Conservation (phyloP, 2,888 invertebrate genomes). For the Odontocolon sp. region DNA sequence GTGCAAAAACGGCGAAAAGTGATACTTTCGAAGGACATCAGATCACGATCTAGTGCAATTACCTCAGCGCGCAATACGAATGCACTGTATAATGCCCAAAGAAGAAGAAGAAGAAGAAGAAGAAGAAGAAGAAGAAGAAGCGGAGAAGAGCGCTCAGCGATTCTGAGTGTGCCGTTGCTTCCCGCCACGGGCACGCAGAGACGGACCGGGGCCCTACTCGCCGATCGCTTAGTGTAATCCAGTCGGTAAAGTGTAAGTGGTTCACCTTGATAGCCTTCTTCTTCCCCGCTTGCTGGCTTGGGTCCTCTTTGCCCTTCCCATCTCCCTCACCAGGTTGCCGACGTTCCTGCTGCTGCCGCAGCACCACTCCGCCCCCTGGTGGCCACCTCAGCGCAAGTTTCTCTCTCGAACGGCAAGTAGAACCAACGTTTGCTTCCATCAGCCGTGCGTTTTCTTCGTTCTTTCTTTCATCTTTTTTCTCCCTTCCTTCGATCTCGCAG, state of each 20-base stretch:
- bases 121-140: neutral
- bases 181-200: conserved; percentile 1
- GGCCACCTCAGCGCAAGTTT: conserved; percentile 51
- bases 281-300: conserved; percentile 60
- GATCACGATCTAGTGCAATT: conserved; percentile 16
- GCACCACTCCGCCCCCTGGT: conserved; percentile 51
- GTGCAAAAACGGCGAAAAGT: too few species aligned
- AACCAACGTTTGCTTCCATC: conserved; percentile 53
- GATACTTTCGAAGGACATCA: neutral
- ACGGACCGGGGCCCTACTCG: conserved; percentile 62
- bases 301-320: conserved; percentile 31
- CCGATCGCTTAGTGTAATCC: conserved; percentile 79
- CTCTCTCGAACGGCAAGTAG: conserved; percentile 18
- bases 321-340: conserved; percentile 7
- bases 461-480: conserved; percentile 23
- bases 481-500: conserved; percentile 1
- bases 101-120: neutral
- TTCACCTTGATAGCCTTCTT: conserved; percentile 77
- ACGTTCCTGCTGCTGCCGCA: conserved; percentile 28
- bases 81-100: conserved; percentile 1
- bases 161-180: conserved; percentile 28
- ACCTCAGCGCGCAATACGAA: neutral
- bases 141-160: neutral
- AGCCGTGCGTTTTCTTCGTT: conserved; percentile 40
- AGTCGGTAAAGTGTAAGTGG: conserved; percentile 79